Evolutionary conservation across 2,888 invertebrate species (phyloP).

Genomic region (Trypoxylon attenuatum): DNA sequence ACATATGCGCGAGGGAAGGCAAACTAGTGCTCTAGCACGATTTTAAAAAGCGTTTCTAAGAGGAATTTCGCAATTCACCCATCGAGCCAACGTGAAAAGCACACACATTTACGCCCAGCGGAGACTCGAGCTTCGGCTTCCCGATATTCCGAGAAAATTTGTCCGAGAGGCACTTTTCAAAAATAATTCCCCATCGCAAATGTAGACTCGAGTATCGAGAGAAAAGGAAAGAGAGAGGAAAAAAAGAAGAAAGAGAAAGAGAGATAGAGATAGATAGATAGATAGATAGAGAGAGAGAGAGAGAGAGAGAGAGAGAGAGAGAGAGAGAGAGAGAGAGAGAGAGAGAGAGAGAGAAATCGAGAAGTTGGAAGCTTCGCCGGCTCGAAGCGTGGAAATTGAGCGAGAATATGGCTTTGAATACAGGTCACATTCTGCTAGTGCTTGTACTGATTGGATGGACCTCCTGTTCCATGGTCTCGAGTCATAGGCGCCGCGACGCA

Average conservation of each 20-base stretch:
- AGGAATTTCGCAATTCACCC: conserved; percentile 29
- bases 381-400: conserved; percentile 28
- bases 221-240: no score
- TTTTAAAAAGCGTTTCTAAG: conserved; percentile 35
- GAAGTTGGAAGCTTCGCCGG: conserved; percentile 6
- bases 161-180: no score
- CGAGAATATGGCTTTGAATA: conserved; percentile 28
- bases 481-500: conserved; percentile 43
- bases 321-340: background rate
- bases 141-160: no score
- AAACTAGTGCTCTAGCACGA: conserved; percentile 38
- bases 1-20: conserved; percentile 25
- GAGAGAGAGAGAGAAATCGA: background rate
- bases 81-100: conserved; percentile 16
- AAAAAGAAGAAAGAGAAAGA: no score
- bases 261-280: no score
- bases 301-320: background rate
- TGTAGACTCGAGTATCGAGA: no score
- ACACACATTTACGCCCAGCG: no score
- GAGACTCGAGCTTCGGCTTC: no score
- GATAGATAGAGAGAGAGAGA: background rate
- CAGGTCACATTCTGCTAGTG: conserved; percentile 10
- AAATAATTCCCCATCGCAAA: no score
- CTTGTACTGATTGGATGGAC: conserved; percentile 25
- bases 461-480: conserved; percentile 30